Conservation (phyloP, 2,797 vertebrate genomes). For the Otolemur crassicaudatus region DNA sequence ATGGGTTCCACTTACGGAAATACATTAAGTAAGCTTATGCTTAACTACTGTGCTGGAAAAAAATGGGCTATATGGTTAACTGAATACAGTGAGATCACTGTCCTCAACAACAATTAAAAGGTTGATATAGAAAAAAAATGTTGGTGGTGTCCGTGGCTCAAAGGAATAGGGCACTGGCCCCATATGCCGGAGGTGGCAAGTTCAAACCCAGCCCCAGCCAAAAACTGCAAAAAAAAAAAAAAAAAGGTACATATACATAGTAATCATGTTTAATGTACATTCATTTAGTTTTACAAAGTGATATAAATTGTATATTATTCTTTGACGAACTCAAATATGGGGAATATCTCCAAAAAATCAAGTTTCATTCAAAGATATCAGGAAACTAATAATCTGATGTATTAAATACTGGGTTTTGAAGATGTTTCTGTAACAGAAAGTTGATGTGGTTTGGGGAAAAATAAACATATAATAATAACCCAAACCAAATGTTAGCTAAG, state of each 20-base stretch:
- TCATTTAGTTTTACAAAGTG: neutral
- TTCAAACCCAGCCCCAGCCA: too few relatives aligned
- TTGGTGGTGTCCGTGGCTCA: too few relatives aligned
- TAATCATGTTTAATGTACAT: neutral
- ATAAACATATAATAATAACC: neutral
- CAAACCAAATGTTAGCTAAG: neutral
- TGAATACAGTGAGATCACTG: neutral
- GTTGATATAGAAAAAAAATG: neutral
- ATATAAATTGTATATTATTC: neutral
- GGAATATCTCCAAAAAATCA: neutral
- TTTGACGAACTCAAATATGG: neutral
- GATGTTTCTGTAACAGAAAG: neutral
- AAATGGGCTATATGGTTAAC: neutral
- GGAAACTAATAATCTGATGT: neutral
- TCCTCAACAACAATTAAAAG: neutral
- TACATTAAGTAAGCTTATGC: neutral
- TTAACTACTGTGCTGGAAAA: neutral
- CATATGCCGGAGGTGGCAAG: too few relatives aligned
- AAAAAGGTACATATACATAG: neutral
- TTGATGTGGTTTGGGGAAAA: neutral
- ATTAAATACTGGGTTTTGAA: neutral
- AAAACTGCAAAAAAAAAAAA: too few relatives aligned
- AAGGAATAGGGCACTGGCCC: too few relatives aligned
- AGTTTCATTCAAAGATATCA: neutral
- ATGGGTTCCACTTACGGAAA: slow-evolving; percentile 16